Conservation (phyloP, 2,888 invertebrate genomes). For the Noctuana brunneofusca region DNA sequence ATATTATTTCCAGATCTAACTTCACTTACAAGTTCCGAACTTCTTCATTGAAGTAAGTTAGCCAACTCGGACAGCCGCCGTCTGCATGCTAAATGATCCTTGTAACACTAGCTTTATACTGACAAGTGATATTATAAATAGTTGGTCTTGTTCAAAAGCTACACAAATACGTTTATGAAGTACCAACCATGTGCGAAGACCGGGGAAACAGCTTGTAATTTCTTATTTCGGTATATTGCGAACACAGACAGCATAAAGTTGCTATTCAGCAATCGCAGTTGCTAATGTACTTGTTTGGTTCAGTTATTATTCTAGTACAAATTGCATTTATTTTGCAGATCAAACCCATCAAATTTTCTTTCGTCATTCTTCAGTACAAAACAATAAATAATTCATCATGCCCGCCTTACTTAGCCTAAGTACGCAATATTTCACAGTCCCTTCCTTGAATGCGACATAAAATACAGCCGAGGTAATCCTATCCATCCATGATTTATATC, state of each 20-base stretch:
- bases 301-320: not conserved
- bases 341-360: constrained; percentile 53
- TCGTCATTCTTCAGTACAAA: constrained; percentile 63
- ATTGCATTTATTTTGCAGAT: constrained; percentile 6
- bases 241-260: too few relatives aligned
- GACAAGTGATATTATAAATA: constrained; percentile 11
- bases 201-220: too few relatives aligned
- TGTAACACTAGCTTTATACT: constrained; percentile 12
- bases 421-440: constrained; percentile 78
- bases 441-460: constrained; percentile 76
- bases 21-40: constrained; percentile 22
- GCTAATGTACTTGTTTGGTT: not conserved
- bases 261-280: too few relatives aligned
- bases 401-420: constrained; percentile 76
- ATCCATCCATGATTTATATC: constrained; percentile 78
- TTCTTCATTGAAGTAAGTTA: constrained; percentile 24
- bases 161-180: too few relatives aligned
- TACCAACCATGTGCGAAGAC: too few relatives aligned
- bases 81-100: constrained; percentile 23
- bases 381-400: constrained; percentile 79
- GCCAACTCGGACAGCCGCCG: constrained; percentile 17
- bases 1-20: constrained; percentile 21
- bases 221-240: too few relatives aligned
- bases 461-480: constrained; percentile 79
- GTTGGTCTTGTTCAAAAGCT: not conserved